A percentile compares a stretch with the other conserved stretches of the same genome.
Evolutionary conservation across 2,888 invertebrate genomes (phyloP).

Genomic region (Platycheirus albimanus): DNA sequence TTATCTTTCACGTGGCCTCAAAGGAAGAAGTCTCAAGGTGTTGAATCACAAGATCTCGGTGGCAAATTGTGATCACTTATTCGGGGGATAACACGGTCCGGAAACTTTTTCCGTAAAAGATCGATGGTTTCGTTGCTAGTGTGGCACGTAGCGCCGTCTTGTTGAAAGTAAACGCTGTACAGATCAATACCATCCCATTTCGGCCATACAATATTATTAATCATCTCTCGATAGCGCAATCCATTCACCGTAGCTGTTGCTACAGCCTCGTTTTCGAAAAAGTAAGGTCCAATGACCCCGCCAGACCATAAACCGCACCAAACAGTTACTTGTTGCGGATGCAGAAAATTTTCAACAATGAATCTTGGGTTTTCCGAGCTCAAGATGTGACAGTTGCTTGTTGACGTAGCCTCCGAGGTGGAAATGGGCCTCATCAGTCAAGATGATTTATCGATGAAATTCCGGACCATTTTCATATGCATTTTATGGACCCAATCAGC

Average conservation of each 20-base stretch:
- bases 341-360: not conserved
- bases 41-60: not conserved
- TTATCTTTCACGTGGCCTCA: not conserved
- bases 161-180: conserved; percentile 34
- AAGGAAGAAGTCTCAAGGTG: not conserved
- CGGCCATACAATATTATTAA: conserved; percentile 1
- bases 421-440: too few species aligned
- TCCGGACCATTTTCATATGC: too few species aligned
- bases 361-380: not conserved
- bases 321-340: not conserved
- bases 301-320: not conserved
- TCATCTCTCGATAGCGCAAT: not conserved
- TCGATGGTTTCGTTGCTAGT: conserved; percentile 16
- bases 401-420: too few species aligned
- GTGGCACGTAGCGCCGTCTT: conserved; percentile 50
- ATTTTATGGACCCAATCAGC: too few species aligned
- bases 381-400: too few species aligned
- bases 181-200: conserved; percentile 14
- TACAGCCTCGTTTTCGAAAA: not conserved
- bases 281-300: not conserved
- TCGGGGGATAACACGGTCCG: conserved; percentile 4
- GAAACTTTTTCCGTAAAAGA: conserved; percentile 12
- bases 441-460: too few species aligned
- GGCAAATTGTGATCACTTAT: not conserved
- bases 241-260: not conserved